Evolutionary conservation across 2,888 invertebrate genomes (phyloP), one percentile per base, ranked within the genome.

Genomic region (Anoplius nigerrimus): DNA sequence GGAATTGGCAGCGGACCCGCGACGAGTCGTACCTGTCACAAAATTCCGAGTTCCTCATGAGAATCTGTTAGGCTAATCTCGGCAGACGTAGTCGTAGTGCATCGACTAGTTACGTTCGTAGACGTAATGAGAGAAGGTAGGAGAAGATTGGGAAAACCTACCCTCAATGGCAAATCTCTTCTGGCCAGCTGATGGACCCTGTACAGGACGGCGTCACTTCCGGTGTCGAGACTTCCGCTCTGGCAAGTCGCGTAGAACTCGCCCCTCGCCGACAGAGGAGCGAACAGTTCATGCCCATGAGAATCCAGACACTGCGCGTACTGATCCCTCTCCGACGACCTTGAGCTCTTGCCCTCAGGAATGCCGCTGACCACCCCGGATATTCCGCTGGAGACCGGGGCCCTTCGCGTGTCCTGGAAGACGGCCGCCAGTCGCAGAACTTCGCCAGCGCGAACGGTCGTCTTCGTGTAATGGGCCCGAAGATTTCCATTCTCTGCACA

Each of bases 391-490:
- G 87, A 81, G 21, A 86, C 86, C 34, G 86, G 86, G 0, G 85
- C 77, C 57, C 86, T 82, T 66, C 86, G 74, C 55, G 90, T 88
- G 82, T 91, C 91, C 72, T 91, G 90, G 77, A 90, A 91, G 54
- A 91, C 90, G n/a, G 91, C 91, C 42, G 91, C 86, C 43, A 91
- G 85, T 64, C 90, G 89, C 48, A 91, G 84, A 18, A 91, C 90
- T 65, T 90, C 90, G 0, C 91, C 91, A 24, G 90, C 89, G 56
- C 88, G 84, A 42, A 90, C 88, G 24, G 88, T 89, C 46, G 90
- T 90, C 78, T 90, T 90, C 24, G 89, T 87, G 75, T 91, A 91
- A 71, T 89, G 89, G 4, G 87, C 87, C 34, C 87, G 80, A 46
- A 87, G 75, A 67, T 87, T 87, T 27, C 87, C 87, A 65, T 86